Percentiles rank a stretch among this genome's conserved stretches.
phyloP scores from a whole-genome alignment of 2,113 vertebrate species.

The Campylomormyrus tamandua region DNA sequence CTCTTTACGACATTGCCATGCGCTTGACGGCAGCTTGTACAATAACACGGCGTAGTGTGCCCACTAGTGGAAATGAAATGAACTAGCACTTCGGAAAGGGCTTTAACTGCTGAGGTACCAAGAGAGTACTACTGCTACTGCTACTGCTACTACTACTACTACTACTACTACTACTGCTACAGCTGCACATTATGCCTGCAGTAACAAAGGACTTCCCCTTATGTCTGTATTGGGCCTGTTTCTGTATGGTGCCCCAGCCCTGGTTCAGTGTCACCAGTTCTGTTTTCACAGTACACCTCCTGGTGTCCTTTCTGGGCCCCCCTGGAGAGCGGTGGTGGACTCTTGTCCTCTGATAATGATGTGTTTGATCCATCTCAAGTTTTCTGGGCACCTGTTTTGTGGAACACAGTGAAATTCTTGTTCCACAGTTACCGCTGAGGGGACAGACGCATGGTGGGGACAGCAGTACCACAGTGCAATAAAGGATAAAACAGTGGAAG shows the following conservation, averaged over 20 bases:
- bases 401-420: neutral
- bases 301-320: neutral
- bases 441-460: neutral
- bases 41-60: neutral
- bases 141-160: neutral
- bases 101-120: neutral
- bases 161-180: neutral
- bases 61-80: neutral
- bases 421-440: neutral
- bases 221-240: neutral
- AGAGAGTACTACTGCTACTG: neutral
- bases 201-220: neutral
- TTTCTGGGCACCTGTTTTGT: neutral
- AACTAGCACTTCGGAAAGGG: neutral
- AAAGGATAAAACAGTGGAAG: neutral
- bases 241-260: neutral
- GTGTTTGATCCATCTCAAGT: neutral
- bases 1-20: neutral
- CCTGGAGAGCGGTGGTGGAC: neutral
- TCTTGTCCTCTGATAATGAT: neutral
- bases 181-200: neutral
- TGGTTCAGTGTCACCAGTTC: neutral
- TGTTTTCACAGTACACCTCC: too few species aligned
- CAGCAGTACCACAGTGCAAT: neutral
- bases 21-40: neutral